Conservation (phyloP, 2,888 invertebrate genomes). For the Scelioninae gen. 1 region DNA sequence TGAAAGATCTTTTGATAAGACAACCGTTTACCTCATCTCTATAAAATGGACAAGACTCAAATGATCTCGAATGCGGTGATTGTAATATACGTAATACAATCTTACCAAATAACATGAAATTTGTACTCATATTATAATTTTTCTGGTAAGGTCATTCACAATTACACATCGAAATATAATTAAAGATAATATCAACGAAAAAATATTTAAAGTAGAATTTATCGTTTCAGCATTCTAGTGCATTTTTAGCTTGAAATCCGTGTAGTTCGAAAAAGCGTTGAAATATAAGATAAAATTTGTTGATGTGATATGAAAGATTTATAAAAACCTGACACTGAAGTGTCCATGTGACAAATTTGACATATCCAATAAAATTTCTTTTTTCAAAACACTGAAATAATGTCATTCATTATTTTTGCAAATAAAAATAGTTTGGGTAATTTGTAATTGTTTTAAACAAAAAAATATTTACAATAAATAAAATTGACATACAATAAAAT, state of each 20-base stretch:
- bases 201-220: slow-evolving; percentile 12
- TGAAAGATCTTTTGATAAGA: slow-evolving; percentile 63
- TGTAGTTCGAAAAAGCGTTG: neutral
- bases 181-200: slow-evolving; percentile 31
- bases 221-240: neutral
- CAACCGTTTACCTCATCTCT: slow-evolving; percentile 55
- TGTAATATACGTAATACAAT: slow-evolving; percentile 57
- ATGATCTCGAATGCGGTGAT: slow-evolving; percentile 49
- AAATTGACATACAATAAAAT: no score
- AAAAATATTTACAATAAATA: no score
- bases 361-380: neutral
- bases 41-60: slow-evolving; percentile 51
- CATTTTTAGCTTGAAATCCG: neutral
- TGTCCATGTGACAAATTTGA: slow-evolving; percentile 10
- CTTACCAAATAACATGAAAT: slow-evolving; percentile 64
- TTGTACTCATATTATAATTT: slow-evolving; percentile 60
- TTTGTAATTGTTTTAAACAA: no score
- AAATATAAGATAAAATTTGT: neutral
- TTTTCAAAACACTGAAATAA: neutral
- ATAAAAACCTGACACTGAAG: neutral
- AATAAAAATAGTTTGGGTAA: no score
- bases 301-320: slow-evolving; percentile 10
- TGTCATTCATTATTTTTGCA: neutral
- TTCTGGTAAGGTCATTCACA: slow-evolving; percentile 35
- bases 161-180: slow-evolving; percentile 36